Conservation (phyloP, 1,140 invertebrate species). For the Hylyphantes graminicola region DNA sequence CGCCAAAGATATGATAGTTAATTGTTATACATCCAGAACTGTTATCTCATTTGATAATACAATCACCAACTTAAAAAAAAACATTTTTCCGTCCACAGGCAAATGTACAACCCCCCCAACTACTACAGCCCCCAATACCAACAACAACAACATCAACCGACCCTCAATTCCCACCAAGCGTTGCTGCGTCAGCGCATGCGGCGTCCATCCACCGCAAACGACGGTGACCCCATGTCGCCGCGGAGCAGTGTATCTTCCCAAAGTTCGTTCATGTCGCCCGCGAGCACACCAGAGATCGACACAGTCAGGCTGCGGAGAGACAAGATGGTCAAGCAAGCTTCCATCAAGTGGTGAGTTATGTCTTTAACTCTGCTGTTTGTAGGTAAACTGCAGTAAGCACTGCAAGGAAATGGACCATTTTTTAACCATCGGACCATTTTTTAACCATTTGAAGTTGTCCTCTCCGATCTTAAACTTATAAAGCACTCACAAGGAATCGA, state of each 20-base stretch:
- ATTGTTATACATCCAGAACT: too few relatives aligned
- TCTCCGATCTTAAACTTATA: too few relatives aligned
- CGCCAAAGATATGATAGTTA: not conserved
- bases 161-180: too few relatives aligned
- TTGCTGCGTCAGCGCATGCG: not conserved
- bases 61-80: too few relatives aligned
- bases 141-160: not conserved
- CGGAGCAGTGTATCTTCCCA: slow-evolving; percentile 30
- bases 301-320: slow-evolving; percentile 6
- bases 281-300: slow-evolving; percentile 34
- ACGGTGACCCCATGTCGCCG: slow-evolving; percentile 22
- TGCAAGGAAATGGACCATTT: too few relatives aligned
- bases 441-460: too few relatives aligned
- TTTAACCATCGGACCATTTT: too few relatives aligned
- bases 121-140: not conserved
- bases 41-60: too few relatives aligned
- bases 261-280: slow-evolving; percentile 34
- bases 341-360: slow-evolving; percentile 45
- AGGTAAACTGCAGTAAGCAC: too few relatives aligned
- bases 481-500: too few relatives aligned
- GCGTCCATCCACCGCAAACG: not conserved
- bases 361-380: not conserved
- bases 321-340: slow-evolving; percentile 46
- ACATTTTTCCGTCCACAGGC: too few relatives aligned
- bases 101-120: slow-evolving; percentile 8